Evolutionary conservation across 2,113 vertebrate genomes (phyloP).

Genomic region (Phyllostomus hastatus): DNA sequence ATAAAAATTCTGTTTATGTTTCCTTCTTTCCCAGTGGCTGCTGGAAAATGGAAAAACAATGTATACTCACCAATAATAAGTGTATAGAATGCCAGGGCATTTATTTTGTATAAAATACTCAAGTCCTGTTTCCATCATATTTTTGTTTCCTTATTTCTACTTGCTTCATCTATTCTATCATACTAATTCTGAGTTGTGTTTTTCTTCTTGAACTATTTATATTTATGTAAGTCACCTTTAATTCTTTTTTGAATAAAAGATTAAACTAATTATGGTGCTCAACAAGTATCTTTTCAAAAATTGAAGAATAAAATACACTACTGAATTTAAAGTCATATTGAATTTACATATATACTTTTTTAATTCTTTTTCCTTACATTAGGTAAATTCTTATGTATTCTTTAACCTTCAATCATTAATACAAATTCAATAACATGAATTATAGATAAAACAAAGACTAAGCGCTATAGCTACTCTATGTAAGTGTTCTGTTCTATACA

Average conservation of each 20-base stretch:
- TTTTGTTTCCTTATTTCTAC: not conserved
- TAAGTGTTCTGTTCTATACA: not conserved
- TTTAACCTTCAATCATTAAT: not conserved
- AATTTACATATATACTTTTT: not conserved
- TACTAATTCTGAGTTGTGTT: not conserved
- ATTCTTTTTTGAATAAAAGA: not conserved
- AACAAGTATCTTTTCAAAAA: not conserved
- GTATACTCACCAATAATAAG: not conserved
- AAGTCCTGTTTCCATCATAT: not conserved
- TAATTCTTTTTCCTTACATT: not conserved
- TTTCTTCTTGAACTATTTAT: not conserved
- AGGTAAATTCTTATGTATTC: not conserved
- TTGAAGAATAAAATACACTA: not conserved
- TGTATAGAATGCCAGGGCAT: not conserved
- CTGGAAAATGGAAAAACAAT: not conserved
- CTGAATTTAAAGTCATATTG: not conserved
- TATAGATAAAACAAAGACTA: not conserved
- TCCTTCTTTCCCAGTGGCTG: not conserved
- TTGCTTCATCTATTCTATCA: not conserved
- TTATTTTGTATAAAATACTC: not conserved
- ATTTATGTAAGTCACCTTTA: not conserved
- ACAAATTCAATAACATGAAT: not conserved
- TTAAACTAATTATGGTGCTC: not conserved
- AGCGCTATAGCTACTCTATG: not conserved
- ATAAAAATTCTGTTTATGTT: not conserved